Evolutionary conservation across 1,140 invertebrate species (phyloP), one percentile per base, ranked within the genome.

Genomic region (Euwallacea similis): DNA sequence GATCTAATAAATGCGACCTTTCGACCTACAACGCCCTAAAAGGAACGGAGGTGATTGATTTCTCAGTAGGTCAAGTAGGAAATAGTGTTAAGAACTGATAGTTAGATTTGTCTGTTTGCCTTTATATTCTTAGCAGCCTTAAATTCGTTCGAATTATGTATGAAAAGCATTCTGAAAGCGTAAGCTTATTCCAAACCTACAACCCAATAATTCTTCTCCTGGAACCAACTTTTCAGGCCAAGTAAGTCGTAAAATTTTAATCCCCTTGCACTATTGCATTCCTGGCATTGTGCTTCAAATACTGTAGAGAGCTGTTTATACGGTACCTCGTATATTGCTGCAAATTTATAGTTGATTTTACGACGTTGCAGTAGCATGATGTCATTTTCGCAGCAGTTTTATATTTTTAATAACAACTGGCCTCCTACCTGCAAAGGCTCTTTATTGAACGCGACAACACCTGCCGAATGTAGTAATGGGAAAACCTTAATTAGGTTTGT

Each of bases 191-290:
- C 21, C 21, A 4, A 33, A 33, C 1, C 21, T 33, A 33, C 21
- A 33, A 33, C 42, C 44, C 44, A 44, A 47, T 47, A 47, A 63
- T 63, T 63, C 21, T 47, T 47, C 44, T 16, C 42, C 16, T 63
- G 15, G 42, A 44, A 16, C 21, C 10, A 42, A 44, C n/a, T 16
- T 63, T 63, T 63, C 43, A 11, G 10, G 13, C 15, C 61, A 47
- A 63, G 61, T 47, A 63, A 47, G 61, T 15, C 61, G 61, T 63
- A 63, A 63, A 63, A 63, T 46, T 63, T 63, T 63, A 63, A 63
- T 63, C 16, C 44, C 16, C 43, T 7, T 15, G 11, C 61, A 47
- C 42, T 46, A 63, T 63, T 63, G 33, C 61, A 63, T 63, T 63
- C 61, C 42, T 63, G 7, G 44, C 42, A 47, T 47, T 63, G 61